These are phyloP conservation scores for Ypsolopha scabrella DNA, from an alignment of 2,888 invertebrate genomes.

Conservation along the genomic window DNA sequence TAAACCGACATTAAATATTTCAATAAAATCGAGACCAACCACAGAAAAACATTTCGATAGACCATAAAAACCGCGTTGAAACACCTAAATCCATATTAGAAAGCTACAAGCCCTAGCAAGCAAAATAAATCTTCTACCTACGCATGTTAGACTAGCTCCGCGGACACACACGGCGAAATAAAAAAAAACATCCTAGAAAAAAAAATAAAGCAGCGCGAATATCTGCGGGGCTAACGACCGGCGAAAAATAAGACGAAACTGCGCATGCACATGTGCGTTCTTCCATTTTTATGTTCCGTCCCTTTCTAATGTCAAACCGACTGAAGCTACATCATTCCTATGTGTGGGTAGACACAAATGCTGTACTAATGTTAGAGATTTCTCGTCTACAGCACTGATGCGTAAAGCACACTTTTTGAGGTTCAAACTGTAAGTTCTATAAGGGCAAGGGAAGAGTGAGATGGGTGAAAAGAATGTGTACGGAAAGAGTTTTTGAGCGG, in stretches of 20 bases:
- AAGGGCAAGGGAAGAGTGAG: conserved; percentile 24
- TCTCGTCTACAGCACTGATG: too few relatives aligned
- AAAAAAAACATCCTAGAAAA: conserved; percentile 29
- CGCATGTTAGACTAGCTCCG: conserved; percentile 53
- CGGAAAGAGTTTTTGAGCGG: conserved; percentile 48
- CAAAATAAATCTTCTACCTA: conserved; percentile 39
- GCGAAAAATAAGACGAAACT: conserved; percentile 65
- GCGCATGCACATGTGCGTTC: conserved; percentile 64
- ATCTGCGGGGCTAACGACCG: conserved; percentile 59
- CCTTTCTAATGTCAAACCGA: conserved; percentile 51
- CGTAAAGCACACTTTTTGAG: too few relatives aligned
- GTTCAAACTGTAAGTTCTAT: too few relatives aligned
- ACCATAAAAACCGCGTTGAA: conserved; percentile 28
- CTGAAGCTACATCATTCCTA: conserved; percentile 9
- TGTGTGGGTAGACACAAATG: too few relatives aligned
- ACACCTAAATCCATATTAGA: conserved; percentile 21
- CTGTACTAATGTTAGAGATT: too few relatives aligned
- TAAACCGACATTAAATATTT: not conserved
- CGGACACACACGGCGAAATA: conserved; percentile 43
- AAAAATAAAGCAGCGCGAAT: conserved; percentile 37
- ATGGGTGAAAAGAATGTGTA: conserved; percentile 52
- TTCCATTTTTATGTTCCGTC: conserved; percentile 58
- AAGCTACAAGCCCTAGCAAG: conserved; percentile 19
- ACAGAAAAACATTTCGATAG: not conserved
- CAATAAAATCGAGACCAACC: not conserved